Percentiles rank a stretch among this genome's conserved stretches.
phyloP scores from a whole-genome alignment of 2,797 vertebrate genomes.

The Brotula barbata region DNA sequence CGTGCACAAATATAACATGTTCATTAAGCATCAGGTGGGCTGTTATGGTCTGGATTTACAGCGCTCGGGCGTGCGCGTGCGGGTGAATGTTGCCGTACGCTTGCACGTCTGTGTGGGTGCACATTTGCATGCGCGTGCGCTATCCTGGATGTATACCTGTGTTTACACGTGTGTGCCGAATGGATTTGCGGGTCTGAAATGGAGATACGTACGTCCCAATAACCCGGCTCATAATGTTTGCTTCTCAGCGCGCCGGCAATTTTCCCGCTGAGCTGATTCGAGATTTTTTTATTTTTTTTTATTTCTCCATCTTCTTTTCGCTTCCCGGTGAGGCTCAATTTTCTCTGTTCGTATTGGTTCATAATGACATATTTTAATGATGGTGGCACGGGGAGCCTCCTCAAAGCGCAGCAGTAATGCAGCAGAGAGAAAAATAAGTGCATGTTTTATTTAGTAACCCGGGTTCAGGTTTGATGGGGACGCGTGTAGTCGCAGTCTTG shows the following conservation, averaged over 20 bases:
- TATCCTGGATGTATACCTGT: slow-evolving; percentile 4
- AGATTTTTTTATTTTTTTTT: slow-evolving; percentile 56
- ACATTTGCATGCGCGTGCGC: slow-evolving; percentile 12
- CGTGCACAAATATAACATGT: slow-evolving; percentile 26
- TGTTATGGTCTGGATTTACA: slow-evolving; percentile 21
- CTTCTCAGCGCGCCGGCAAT: slow-evolving; percentile 47
- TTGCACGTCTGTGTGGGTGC: slow-evolving; percentile 1
- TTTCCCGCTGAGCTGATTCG: slow-evolving; percentile 52
- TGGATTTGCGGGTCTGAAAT: slow-evolving; percentile 29
- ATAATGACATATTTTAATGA: slow-evolving; percentile 62
- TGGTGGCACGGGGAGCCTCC: slow-evolving; percentile 42
- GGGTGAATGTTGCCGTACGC: slow-evolving; percentile 19
- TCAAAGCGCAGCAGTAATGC: slow-evolving; percentile 31
- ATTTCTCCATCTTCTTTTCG: slow-evolving; percentile 49
- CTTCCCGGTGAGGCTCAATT: slow-evolving; percentile 56
- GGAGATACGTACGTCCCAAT: slow-evolving; percentile 29
- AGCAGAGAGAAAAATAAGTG: slow-evolving; percentile 28
- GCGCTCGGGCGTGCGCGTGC: slow-evolving; percentile 6
- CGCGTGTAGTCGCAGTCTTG: too few species aligned
- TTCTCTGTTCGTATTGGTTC: slow-evolving; percentile 36
- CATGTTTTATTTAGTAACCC: slow-evolving; percentile 15
- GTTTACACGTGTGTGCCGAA: slow-evolving; percentile 5
- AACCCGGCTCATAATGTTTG: slow-evolving; percentile 32
- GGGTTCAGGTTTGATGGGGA: slow-evolving; percentile 13
- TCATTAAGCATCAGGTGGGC: slow-evolving; percentile 15